phyloP scores from a whole-genome alignment of 1,140 invertebrate species.

The Drosophila prosaltans region DNA sequence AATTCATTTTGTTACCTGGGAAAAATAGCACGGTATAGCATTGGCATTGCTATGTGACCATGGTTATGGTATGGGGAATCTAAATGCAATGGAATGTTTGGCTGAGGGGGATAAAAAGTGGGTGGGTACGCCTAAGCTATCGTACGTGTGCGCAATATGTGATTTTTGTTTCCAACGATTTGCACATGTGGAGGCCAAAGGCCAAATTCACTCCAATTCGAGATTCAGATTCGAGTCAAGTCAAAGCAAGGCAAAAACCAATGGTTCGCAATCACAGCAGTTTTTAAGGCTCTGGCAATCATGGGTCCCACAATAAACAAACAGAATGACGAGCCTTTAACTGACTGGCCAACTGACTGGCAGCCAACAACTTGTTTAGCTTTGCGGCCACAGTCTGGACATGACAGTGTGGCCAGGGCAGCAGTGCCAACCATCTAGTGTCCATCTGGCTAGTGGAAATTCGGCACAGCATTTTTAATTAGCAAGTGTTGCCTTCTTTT shows the following conservation, averaged over 20 bases:
- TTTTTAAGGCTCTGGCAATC: slow-evolving; percentile 70
- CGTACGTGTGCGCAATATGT: slow-evolving; percentile 78
- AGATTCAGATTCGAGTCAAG: slow-evolving; percentile 48
- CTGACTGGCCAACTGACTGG: slow-evolving; percentile 59
- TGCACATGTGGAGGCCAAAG: slow-evolving; percentile 56
- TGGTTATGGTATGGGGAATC: slow-evolving; percentile 49
- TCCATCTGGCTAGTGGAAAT: slow-evolving; percentile 34
- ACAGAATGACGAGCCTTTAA: slow-evolving; percentile 78
- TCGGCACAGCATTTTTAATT: slow-evolving; percentile 64
- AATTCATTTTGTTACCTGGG: slow-evolving; percentile 80
- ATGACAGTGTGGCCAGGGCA: slow-evolving; percentile 42
- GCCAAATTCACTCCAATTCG: slow-evolving; percentile 25
- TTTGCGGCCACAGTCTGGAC: slow-evolving; percentile 37
- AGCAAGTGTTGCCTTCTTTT: slow-evolving; percentile 35
- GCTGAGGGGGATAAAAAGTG: not conserved
- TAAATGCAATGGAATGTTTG: slow-evolving; percentile 33
- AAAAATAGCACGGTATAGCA: slow-evolving; percentile 76
- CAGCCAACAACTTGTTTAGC: slow-evolving; percentile 66
- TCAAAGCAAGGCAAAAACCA: slow-evolving; percentile 54
- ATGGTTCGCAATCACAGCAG: slow-evolving; percentile 69
- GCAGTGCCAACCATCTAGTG: not conserved
- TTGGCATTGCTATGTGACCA: slow-evolving; percentile 44
- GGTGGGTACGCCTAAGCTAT: slow-evolving; percentile 55
- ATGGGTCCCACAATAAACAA: slow-evolving; percentile 78
- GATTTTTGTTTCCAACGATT: slow-evolving; percentile 80